These are phyloP conservation scores for Rhodeus uyekii DNA, from an alignment of 2,797 vertebrate genomes.

Conservation along the genomic window DNA sequence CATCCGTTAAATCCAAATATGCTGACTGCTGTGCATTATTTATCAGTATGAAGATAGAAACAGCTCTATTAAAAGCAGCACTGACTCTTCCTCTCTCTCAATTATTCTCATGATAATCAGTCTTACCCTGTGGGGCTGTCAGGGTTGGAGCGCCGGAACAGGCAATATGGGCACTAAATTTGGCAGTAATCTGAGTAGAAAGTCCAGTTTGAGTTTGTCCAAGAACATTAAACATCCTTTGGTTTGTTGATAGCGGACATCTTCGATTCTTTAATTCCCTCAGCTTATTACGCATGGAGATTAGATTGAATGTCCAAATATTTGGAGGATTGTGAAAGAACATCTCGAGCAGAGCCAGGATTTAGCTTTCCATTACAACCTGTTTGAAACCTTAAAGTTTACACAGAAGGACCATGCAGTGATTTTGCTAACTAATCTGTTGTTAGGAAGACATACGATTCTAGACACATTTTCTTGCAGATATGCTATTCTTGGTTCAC, in stretches of 20 bases:
- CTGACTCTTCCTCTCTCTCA: constrained; percentile 70
- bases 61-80: constrained; percentile 77
- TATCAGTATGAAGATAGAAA: constrained; percentile 70
- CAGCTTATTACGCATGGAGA: constrained; percentile 15
- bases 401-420: neutral
- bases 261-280: constrained; percentile 38
- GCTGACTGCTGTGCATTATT: constrained; percentile 79
- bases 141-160: constrained; percentile 41
- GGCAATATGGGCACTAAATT: constrained; percentile 49
- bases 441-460: constrained; percentile 38
- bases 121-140: constrained; percentile 55
- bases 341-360: neutral
- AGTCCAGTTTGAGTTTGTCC: constrained; percentile 40
- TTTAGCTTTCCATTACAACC: neutral
- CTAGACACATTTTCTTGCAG: constrained; percentile 37
- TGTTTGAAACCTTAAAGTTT: neutral
- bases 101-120: constrained; percentile 72
- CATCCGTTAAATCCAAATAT: constrained; percentile 77
- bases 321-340: constrained; percentile 26
- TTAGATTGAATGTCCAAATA: constrained; percentile 43
- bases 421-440: constrained; percentile 24
- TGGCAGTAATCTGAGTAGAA: constrained; percentile 30
- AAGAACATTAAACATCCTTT: neutral
- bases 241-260: constrained; percentile 4
- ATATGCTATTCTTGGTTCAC: constrained; percentile 44